Percentiles rank a stretch among this genome's conserved stretches.
These are phyloP conservation scores for Tenualosa thibaudeaui DNA, from an alignment of 2,797 vertebrate species.

Conservation along the genomic window DNA sequence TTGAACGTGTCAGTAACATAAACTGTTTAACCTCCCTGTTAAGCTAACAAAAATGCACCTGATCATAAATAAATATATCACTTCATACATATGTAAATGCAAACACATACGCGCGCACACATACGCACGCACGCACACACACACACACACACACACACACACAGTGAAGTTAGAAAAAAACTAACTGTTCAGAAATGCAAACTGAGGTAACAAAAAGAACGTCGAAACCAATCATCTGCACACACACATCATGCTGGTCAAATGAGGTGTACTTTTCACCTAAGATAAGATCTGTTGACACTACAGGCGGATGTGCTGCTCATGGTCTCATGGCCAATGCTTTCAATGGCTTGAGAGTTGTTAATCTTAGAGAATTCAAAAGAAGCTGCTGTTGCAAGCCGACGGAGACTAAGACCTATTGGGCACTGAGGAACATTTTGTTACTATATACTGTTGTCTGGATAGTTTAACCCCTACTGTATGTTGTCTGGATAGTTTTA, in stretches of 20 bases:
- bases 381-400: not conserved
- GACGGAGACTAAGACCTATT: not conserved
- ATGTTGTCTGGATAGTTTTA: too few relatives aligned
- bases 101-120: too few relatives aligned
- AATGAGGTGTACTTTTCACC: not conserved
- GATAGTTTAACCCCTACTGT: too few relatives aligned
- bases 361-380: not conserved
- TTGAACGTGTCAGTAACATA: too few relatives aligned
- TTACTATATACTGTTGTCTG: too few relatives aligned
- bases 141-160: not conserved
- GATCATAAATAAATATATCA: not conserved
- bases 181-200: not conserved
- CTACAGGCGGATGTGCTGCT: not conserved
- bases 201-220: not conserved
- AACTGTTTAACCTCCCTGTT: too few relatives aligned
- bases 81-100: too few relatives aligned
- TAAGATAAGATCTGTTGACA: slow-evolving; percentile 2
- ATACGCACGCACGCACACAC: not conserved
- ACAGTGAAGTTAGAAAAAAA: not conserved
- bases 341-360: not conserved
- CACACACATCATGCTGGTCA: not conserved
- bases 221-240: not conserved
- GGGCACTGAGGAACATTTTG: too few relatives aligned
- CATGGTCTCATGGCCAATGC: not conserved
- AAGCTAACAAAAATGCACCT: too few relatives aligned